A percentile compares a stretch with the other conserved stretches of the same genome.
Evolutionary conservation across 2,888 invertebrate species (phyloP).

Genomic region (Lomographa bimaculata): DNA sequence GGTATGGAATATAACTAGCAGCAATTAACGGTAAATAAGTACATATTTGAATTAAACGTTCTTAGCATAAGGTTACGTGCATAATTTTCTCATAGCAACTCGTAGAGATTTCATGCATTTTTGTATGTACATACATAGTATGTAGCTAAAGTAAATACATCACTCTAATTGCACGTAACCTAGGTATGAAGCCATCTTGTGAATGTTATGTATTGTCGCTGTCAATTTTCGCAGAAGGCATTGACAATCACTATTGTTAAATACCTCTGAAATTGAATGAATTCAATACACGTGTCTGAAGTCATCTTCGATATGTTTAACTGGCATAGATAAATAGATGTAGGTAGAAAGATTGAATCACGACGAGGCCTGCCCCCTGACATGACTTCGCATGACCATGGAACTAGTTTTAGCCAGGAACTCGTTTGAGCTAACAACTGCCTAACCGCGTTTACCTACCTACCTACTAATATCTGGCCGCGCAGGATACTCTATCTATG

Average conservation of each 20-base stretch:
- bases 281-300: slow-evolving; percentile 6
- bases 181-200: too few relatives aligned
- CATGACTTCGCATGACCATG: slow-evolving; percentile 23
- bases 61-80: slow-evolving; percentile 48
- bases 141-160: too few relatives aligned
- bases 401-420: slow-evolving; percentile 25
- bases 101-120: too few relatives aligned
- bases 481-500: slow-evolving; percentile 64
- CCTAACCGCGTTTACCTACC: slow-evolving; percentile 11
- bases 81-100: slow-evolving; percentile 62
- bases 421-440: slow-evolving; percentile 13
- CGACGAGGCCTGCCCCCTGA: slow-evolving; percentile 14
- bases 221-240: too few relatives aligned
- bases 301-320: too few relatives aligned
- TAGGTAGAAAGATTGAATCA: slow-evolving; percentile 35
- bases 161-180: too few relatives aligned
- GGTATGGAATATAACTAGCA: too few relatives aligned
- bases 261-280: too few relatives aligned
- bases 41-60: slow-evolving; percentile 38
- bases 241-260: too few relatives aligned
- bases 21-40: slow-evolving; percentile 18
- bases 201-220: too few relatives aligned
- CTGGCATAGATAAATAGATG: too few relatives aligned
- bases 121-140: too few relatives aligned
- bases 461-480: slow-evolving; percentile 54